A percentile compares a stretch with the other conserved stretches of the same genome.
Evolutionary conservation across 2,888 invertebrate genomes (phyloP).

Genomic region (Coremacera marginata): DNA sequence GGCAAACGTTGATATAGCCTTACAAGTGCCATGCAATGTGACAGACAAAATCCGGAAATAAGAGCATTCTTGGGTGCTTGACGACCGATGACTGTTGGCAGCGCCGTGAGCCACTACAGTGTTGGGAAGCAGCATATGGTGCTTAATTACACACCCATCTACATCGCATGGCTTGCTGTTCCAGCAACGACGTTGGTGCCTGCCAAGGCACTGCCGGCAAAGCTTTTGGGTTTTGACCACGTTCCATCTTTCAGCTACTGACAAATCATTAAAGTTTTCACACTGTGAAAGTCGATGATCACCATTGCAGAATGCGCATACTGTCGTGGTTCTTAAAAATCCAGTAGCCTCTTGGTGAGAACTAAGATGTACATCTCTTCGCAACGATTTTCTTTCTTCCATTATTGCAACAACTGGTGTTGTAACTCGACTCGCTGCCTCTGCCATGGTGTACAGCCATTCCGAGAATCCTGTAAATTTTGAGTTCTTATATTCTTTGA

Average conservation of each 20-base stretch:
- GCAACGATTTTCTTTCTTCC: not conserved
- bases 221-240: too few species aligned
- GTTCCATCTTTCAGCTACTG: too few species aligned
- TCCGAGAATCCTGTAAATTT: not conserved
- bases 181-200: slow-evolving; percentile 12
- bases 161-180: not conserved
- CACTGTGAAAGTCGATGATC: not conserved
- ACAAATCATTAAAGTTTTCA: too few species aligned
- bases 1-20: not conserved
- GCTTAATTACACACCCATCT: too few species aligned
- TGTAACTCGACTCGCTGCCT: not conserved
- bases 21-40: too few species aligned
- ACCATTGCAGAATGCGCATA: not conserved
- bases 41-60: too few species aligned
- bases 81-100: too few species aligned
- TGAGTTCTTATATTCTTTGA: not conserved
- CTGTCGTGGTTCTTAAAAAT: not conserved
- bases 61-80: too few species aligned
- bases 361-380: not conserved
- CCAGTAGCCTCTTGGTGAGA: not conserved
- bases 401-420: not conserved
- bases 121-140: too few species aligned
- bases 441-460: not conserved
- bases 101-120: too few species aligned
- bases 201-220: not conserved